A percentile compares a stretch with the other conserved stretches of the same genome.
Evolutionary conservation across 2,797 vertebrate genomes (phyloP).

Genomic region (Sebastes umbrosus): DNA sequence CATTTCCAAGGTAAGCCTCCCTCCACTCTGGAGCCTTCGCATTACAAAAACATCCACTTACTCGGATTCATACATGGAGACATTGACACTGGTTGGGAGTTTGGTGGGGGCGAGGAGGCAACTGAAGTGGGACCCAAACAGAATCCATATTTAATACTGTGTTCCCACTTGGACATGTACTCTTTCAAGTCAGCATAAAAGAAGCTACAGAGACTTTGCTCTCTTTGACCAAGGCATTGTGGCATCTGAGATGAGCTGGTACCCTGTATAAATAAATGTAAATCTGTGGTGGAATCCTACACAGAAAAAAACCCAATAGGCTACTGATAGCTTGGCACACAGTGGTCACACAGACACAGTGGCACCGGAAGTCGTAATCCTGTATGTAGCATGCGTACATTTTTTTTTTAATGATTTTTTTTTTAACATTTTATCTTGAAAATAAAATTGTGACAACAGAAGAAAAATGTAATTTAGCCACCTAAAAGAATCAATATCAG

Average conservation of each 20-base stretch:
- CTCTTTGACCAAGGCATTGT: conserved; percentile 61
- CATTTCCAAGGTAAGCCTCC: conserved; percentile 65
- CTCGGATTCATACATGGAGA: conserved; percentile 65
- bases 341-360: conserved; percentile 46
- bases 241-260: conserved; percentile 57
- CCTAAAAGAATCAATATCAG: too few species aligned
- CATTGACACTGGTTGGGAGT: conserved; percentile 53
- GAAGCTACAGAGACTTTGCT: conserved; percentile 67
- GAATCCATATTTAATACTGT: conserved; percentile 73
- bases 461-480: too few species aligned
- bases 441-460: background rate
- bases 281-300: conserved; percentile 25
- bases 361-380: background rate
- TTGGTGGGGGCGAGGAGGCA: conserved; percentile 45
- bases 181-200: conserved; percentile 78
- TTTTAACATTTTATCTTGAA: background rate
- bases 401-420: background rate
- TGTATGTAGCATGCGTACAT: background rate
- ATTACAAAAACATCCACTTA: conserved; percentile 82
- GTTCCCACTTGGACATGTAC: conserved; percentile 65
- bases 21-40: conserved; percentile 68
- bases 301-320: background rate
- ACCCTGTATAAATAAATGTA: conserved; percentile 29
- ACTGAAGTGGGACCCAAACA: conserved; percentile 72
- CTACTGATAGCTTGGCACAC: conserved; percentile 1